Evolutionary conservation across 1,140 invertebrate species (phyloP), one percentile per base, ranked within the genome.

Genomic region (Araneus ventricosus): DNA sequence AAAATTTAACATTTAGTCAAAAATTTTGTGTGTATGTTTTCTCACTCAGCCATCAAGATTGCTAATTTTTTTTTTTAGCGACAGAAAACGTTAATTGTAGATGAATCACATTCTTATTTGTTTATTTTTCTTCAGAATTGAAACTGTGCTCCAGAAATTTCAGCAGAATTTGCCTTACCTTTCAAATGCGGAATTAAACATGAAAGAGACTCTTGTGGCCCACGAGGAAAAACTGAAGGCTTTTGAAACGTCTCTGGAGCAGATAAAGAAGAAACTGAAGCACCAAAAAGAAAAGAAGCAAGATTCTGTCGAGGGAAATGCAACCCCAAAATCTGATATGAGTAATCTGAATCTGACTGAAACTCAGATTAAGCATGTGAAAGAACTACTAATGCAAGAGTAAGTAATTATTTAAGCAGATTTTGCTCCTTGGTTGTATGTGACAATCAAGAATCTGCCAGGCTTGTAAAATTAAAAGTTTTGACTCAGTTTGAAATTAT

Each of bases 141-240:
- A 96, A 94, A 95, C 95, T 79, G 95, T 96, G 70, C 94, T 97
- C 70, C 95, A 96, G 87, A 95, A 96, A 90, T 94, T 97, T 17
- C 96, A 96, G 94, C 94, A 95, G 57, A 95, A 95, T 88, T 95
- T 96, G 79, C 96, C 96, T 4, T 95, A 95, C 20, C 95, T 97
- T 94, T 96, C 96, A 14, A 95, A 96, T 91, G 95, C 96, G 10
- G 97, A 97, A 94, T 95, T 95, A 94, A 95, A 96, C 5, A 96
- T 96, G 95, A 95, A 95, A 6, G 94, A 95, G 89, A 96, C 96
- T 94, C 94, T 97, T 52, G 95, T 95, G 80, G 95, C 95, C 59
- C 95, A 96, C 94, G 95, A 96, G 70, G 95, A 95, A 37, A 96
- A 96, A 93, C 94, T 96, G 41, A 95, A 96, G 34, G 94, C 95